Evolutionary conservation across 2,113 vertebrate genomes (phyloP).

Genomic region (Pampusana beccarii): DNA sequence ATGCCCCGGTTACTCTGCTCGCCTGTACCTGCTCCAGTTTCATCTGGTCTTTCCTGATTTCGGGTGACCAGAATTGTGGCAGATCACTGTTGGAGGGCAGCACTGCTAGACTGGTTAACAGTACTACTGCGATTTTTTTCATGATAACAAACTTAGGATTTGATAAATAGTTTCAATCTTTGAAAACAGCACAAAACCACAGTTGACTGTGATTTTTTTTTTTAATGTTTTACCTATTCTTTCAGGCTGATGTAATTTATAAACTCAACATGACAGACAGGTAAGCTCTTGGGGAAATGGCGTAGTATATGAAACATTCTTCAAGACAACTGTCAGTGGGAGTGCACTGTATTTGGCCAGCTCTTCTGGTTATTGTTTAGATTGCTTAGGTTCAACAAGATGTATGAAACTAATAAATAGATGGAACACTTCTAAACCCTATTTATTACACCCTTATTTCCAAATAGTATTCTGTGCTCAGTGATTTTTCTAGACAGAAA

Average conservation of each 20-base stretch:
- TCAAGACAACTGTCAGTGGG: not conserved
- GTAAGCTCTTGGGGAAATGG: slow-evolving; percentile 76
- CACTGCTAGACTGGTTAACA: not conserved
- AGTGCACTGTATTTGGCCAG: not conserved
- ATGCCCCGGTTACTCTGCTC: not conserved
- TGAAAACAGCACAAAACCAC: not conserved
- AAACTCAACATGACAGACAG: slow-evolving; percentile 99
- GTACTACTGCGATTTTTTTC: not conserved
- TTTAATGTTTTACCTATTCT: slow-evolving; percentile 52
- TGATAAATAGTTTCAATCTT: not conserved
- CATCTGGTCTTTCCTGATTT: not conserved
- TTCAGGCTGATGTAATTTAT: slow-evolving; percentile 97
- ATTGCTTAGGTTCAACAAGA: not conserved
- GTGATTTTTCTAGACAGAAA: not conserved
- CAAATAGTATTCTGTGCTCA: not conserved
- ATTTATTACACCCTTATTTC: not conserved
- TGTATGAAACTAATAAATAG: not conserved
- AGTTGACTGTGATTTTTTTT: slow-evolving; percentile 4
- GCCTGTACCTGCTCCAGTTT: not conserved
- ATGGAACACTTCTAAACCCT: not conserved
- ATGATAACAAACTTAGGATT: not conserved
- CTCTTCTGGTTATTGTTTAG: not conserved
- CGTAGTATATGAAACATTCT: not conserved
- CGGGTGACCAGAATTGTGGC: not conserved
- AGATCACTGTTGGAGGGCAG: not conserved